A percentile compares a stretch with the other conserved stretches of the same genome.
Conservation (phyloP, 2,797 vertebrate species). For the Gallinago stenura region DNA sequence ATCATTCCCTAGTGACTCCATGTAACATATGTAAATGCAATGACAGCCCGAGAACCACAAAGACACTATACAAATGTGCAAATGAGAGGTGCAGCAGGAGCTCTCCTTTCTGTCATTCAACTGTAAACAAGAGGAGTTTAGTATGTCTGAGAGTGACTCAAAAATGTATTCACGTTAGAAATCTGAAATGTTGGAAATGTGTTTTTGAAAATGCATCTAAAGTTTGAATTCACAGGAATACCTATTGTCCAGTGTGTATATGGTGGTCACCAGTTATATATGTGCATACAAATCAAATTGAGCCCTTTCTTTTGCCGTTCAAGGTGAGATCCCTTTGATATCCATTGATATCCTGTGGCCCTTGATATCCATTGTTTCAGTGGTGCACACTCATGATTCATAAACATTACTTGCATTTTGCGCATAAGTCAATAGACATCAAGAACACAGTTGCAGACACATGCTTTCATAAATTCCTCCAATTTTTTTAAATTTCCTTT, state of each 20-base stretch:
- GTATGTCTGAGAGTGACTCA: background rate
- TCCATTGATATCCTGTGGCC: background rate
- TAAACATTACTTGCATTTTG: background rate
- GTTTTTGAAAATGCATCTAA: background rate
- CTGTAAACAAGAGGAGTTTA: background rate
- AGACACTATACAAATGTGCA: background rate
- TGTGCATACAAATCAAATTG: background rate
- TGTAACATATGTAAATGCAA: background rate
- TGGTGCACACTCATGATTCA: background rate
- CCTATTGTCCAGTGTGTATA: background rate
- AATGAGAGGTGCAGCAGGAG: background rate
- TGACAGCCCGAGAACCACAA: background rate
- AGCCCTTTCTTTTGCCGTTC: background rate
- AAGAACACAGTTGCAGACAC: background rate
- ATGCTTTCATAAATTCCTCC: background rate
- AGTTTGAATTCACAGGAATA: background rate
- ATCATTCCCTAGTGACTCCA: background rate
- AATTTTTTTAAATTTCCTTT: background rate
- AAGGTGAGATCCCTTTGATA: background rate
- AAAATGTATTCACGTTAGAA: background rate
- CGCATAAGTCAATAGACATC: background rate
- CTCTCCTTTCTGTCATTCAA: background rate
- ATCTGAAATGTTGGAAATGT: background rate
- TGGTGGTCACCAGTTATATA: background rate
- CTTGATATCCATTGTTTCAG: background rate